Conservation (phyloP, 1,140 invertebrate genomes). For the Daktulosphaira vitifoliae region DNA sequence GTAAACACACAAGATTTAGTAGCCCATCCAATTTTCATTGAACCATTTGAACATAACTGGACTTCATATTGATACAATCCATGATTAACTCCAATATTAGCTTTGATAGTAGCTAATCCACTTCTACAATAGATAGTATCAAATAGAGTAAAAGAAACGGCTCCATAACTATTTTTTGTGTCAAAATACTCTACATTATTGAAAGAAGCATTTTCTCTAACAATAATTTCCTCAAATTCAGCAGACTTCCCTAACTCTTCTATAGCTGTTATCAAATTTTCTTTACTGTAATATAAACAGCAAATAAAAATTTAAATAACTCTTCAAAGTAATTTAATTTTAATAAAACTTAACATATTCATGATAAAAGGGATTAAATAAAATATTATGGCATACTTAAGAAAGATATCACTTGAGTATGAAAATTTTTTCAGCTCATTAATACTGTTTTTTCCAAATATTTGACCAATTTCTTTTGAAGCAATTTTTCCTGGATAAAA, state of each 20-base stretch:
- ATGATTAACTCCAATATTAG: neutral
- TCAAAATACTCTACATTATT: neutral
- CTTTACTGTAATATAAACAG: neutral
- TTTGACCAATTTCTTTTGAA: neutral
- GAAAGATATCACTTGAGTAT: neutral
- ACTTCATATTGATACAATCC: constrained; percentile 14
- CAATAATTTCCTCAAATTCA: neutral
- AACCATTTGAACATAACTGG: neutral
- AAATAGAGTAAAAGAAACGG: neutral
- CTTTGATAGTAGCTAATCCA: neutral
- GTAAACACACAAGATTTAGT: neutral
- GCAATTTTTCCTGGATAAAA: neutral
- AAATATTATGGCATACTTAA: neutral
- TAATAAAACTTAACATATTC: neutral
- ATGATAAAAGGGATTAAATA: neutral
- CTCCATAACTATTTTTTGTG: neutral
- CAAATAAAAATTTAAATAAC: neutral
- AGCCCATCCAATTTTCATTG: constrained; percentile 9
- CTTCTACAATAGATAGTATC: neutral
- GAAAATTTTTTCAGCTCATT: constrained; percentile 1
- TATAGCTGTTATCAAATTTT: neutral
- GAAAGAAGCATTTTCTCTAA: neutral
- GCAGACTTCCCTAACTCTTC: neutral
- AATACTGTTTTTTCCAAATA: neutral
- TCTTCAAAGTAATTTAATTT: neutral